These are phyloP conservation scores for Lepidocyrtoides sp. DNA, from an alignment of 2,888 invertebrate genomes.

Conservation along the genomic window DNA sequence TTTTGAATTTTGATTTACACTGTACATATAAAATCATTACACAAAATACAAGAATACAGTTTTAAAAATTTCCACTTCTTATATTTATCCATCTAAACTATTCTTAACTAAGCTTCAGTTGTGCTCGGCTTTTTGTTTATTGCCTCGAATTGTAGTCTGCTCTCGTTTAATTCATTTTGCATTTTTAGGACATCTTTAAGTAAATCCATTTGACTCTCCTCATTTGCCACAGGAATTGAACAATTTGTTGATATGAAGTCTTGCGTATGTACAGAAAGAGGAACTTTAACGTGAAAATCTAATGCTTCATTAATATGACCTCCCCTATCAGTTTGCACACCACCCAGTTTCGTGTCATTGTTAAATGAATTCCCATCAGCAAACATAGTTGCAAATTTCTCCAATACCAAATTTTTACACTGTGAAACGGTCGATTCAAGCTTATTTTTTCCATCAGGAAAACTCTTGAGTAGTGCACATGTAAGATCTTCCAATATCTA, in stretches of 20 bases:
- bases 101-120: neutral
- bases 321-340: neutral
- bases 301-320: neutral
- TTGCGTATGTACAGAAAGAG: neutral
- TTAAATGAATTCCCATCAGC: neutral
- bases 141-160: conserved; percentile 17
- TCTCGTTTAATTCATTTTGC: conserved; percentile 52
- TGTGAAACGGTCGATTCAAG: conserved; percentile 48
- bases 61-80: no score
- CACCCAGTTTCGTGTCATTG: neutral
- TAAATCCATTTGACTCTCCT: neutral
- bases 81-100: no score
- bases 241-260: neutral
- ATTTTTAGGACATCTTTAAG: conserved; percentile 35
- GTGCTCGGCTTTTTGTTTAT: neutral
- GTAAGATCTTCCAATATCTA: conserved; percentile 66
- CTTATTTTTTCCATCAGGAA: conserved; percentile 34
- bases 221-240: neutral
- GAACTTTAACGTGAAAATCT: conserved; percentile 31
- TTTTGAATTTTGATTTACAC: no score
- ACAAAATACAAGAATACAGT: no score
- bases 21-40: no score
- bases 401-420: conserved; percentile 50
- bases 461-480: conserved; percentile 56
- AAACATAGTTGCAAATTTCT: conserved; percentile 61